Percentiles rank a stretch among this genome's conserved stretches.
Evolutionary conservation across 2,797 vertebrate genomes (phyloP).

Genomic region (Chelon labrosus): DNA sequence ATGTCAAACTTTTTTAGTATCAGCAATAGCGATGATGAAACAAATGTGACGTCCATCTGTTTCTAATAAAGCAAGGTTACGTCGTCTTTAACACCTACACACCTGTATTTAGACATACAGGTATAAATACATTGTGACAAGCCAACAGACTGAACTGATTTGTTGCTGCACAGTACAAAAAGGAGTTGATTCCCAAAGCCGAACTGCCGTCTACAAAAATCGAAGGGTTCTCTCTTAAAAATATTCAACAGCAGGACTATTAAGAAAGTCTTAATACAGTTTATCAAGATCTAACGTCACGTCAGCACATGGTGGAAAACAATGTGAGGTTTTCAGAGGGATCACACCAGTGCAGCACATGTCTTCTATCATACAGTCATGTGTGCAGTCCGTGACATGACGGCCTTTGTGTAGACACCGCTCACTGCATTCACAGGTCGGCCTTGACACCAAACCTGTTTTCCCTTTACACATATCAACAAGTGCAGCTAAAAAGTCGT

Average conservation of each 20-base stretch:
- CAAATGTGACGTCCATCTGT: background rate
- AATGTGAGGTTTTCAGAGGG: background rate
- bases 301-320: too few species aligned
- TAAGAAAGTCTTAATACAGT: too few species aligned
- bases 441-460: constrained; percentile 38
- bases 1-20: background rate
- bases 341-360: background rate
- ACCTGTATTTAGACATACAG: background rate
- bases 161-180: background rate
- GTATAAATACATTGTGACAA: background rate
- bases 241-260: too few species aligned
- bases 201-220: background rate
- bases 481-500: background rate
- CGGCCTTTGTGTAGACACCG: background rate
- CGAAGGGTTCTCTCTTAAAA: too few species aligned
- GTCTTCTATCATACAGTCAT: background rate
- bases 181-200: background rate
- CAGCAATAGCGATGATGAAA: background rate
- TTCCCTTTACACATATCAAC: constrained; percentile 25
- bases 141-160: background rate
- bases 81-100: background rate
- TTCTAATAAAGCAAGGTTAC: background rate
- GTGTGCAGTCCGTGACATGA: background rate
- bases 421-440: background rate
- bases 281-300: too few species aligned